Percentiles rank a stretch among this genome's conserved stretches.
phyloP scores from a whole-genome alignment of 2,888 invertebrate species.

The Aspidiotus destructor region DNA sequence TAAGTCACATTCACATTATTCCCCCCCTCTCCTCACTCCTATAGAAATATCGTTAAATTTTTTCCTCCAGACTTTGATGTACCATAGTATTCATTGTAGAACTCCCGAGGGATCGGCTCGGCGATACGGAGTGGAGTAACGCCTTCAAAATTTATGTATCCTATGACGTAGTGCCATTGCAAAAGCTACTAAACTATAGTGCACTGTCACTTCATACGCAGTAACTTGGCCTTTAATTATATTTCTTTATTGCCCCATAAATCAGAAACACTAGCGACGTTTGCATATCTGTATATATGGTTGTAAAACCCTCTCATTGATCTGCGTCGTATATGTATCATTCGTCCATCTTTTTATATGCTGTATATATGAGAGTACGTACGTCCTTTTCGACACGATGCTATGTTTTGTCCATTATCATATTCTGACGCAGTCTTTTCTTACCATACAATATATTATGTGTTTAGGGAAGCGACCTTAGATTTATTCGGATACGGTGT shows the following conservation, averaged over 20 bases:
- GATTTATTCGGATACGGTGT: too few species aligned
- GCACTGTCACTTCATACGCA: slow-evolving; percentile 26
- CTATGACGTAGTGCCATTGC: slow-evolving; percentile 33
- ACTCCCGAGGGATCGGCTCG: slow-evolving; percentile 28
- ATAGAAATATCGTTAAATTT: slow-evolving; percentile 29
- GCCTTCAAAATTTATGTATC: slow-evolving; percentile 33
- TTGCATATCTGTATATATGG: slow-evolving; percentile 19
- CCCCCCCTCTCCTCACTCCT: slow-evolving; percentile 1
- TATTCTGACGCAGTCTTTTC: slow-evolving; percentile 1
- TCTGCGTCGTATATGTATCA: slow-evolving; percentile 16
- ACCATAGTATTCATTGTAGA: slow-evolving; percentile 16
- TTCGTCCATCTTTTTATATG: slow-evolving; percentile 29
- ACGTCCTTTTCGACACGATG: slow-evolving; percentile 32
- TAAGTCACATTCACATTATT: slow-evolving; percentile 20
- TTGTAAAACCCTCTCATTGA: slow-evolving; percentile 19
- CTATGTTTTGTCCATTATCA: not conserved
- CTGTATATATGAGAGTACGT: not conserved
- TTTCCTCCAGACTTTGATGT: slow-evolving; percentile 29
- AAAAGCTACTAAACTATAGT: slow-evolving; percentile 25
- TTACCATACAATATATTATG: not conserved
- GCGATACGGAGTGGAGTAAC: slow-evolving; percentile 7
- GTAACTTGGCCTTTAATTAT: slow-evolving; percentile 34
- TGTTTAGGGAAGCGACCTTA: too few species aligned
- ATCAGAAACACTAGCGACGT: slow-evolving; percentile 31
- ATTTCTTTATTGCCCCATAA: slow-evolving; percentile 34